These are phyloP conservation scores for Casuarius casuarius DNA, from an alignment of 2,113 vertebrate genomes.

Conservation along the genomic window DNA sequence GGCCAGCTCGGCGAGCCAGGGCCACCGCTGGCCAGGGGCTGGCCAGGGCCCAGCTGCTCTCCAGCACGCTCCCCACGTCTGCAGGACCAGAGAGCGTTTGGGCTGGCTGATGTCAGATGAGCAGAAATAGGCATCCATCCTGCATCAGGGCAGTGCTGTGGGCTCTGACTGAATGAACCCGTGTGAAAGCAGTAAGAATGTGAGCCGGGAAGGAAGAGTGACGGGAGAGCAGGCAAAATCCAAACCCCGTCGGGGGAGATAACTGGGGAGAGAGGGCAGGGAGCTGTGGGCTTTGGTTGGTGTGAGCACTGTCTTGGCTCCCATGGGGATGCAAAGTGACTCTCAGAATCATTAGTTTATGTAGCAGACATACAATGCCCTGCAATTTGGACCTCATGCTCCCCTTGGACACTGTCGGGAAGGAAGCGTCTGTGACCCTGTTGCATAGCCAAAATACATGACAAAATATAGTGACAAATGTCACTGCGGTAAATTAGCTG, in stretches of 20 bases:
- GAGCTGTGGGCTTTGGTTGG: background rate
- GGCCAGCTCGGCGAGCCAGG: background rate
- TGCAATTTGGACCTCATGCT: background rate
- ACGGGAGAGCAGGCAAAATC: background rate
- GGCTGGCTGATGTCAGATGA: background rate
- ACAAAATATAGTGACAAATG: background rate
- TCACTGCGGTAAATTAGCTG: too few relatives aligned
- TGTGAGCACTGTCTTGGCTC: accelerated
- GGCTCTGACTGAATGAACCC: background rate
- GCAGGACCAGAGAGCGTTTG: background rate
- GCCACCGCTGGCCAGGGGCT: background rate
- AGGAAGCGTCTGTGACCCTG: background rate
- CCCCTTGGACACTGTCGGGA: background rate
- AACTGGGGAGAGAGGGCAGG: accelerated
- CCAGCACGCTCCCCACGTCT: too few relatives aligned
- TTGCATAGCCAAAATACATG: background rate
- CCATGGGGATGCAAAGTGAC: background rate
- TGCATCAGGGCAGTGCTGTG: background rate
- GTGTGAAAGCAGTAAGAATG: background rate
- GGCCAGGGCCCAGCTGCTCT: background rate
- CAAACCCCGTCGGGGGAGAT: background rate
- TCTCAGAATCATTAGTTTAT: background rate
- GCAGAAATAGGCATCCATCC: background rate
- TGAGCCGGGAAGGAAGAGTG: background rate
- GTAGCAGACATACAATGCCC: background rate